Percentiles rank a stretch among this genome's conserved stretches.
phyloP scores from a whole-genome alignment of 23 tunicate species.

The Diplosoma virens region DNA sequence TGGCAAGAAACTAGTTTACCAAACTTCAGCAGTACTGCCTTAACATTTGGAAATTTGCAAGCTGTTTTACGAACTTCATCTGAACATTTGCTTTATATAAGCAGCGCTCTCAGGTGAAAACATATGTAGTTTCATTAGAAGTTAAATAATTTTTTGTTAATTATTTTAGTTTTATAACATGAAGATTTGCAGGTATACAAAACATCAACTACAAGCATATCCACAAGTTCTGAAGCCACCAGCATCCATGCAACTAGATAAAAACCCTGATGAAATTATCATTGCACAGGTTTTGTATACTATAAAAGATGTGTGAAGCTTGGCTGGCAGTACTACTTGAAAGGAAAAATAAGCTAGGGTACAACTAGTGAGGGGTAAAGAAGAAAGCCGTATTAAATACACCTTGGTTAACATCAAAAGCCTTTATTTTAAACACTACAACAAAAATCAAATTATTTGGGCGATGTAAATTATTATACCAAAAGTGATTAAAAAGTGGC shows the following conservation, averaged over 20 bases:
- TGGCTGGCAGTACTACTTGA: too few relatives aligned
- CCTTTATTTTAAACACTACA: too few relatives aligned
- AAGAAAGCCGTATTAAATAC: neutral
- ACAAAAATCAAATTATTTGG: too few relatives aligned
- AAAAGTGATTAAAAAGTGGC: too few relatives aligned
- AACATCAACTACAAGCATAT: slow-evolving; percentile 18
- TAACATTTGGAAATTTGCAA: slow-evolving; percentile 35
- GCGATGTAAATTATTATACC: too few relatives aligned
- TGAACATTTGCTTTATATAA: slow-evolving; percentile 36
- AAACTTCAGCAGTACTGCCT: slow-evolving; percentile 29
- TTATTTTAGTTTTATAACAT: too few relatives aligned
- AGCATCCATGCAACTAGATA: slow-evolving; percentile 15
- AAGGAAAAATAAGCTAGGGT: too few relatives aligned
- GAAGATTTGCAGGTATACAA: slow-evolving; percentile 33
- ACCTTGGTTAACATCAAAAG: neutral
- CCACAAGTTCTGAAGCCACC: slow-evolving; percentile 35
- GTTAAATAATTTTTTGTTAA: too few relatives aligned
- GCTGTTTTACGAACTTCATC: slow-evolving; percentile 31
- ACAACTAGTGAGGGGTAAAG: too few relatives aligned
- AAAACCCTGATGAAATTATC: slow-evolving; percentile 23
- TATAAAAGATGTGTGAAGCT: neutral
- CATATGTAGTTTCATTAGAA: neutral
- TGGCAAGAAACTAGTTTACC: slow-evolving; percentile 53
- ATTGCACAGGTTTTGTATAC: slow-evolving; percentile 7
- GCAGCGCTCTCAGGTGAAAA: slow-evolving; percentile 38